Evolutionary conservation across 2,888 invertebrate species (phyloP), one percentile per base, ranked within the genome.

Genomic region (Oxystoma pomonae): DNA sequence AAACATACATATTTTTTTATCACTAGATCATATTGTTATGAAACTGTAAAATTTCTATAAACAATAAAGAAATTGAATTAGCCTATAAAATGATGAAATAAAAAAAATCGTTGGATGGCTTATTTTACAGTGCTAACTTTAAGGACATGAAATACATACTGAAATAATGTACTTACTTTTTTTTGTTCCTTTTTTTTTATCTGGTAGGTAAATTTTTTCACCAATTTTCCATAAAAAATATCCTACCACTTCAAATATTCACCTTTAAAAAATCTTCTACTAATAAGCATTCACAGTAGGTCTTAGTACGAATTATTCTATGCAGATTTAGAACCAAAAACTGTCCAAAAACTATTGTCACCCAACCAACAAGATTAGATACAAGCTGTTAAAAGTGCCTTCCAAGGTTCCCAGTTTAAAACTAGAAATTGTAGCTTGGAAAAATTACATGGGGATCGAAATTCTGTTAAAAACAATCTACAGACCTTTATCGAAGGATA

Each of bases 391-490:
- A 1, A 20, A 51, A 17, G 56, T 20, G 17, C 58, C 59, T 0
- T 7, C 20, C 18, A 49, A 16, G 12, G 57, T 53, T 53, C 21
- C 20, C 56, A 56, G 16, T 5, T 50, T 19, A 62, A 16, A 60
- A 64, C 18, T 57, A 56, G n/a, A 18, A 55, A 57, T 0, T 53
- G 9, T 52, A 20, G 3, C 60, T 59, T 7, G 67, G 17, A 57
- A 52, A 18, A 96, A 95, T 78, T 85, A 88, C 66, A 85, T 95
- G 12, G 90, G 92, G 73, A 91, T 97, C 75, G 96, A 96, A 82
- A 94, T 97, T 94, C 82, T 97, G 59, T 89, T 94, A 0, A 83
- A 84, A 70, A 84, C 85, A 63, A 82, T 96, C 50, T 90, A 90
- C 73, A 76, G 87, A 2, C 93, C 60, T 97, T 96, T 78, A 84